Evolutionary conservation across 2,888 invertebrate species (phyloP), one percentile per base, ranked within the genome.

Genomic region (Vesta saturnalis): DNA sequence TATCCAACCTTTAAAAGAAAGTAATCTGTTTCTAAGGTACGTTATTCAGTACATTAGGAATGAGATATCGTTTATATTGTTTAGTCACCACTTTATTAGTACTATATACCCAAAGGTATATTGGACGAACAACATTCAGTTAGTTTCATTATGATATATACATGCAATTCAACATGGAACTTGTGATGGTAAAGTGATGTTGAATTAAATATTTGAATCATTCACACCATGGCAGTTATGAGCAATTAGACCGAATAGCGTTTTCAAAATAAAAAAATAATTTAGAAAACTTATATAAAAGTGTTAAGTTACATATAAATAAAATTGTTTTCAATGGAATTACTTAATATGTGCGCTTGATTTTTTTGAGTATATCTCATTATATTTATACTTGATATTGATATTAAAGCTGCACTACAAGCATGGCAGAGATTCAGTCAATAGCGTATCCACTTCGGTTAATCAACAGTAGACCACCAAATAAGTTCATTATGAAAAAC

Each of bases 71-170:
- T 58, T 55, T 43, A 62, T 14, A 55, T 30, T 39, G 18, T 19
- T 43, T 30, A 14, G 22, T 56, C 15, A 22, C 57, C 55, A 18
- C 54, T 63, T 46, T 60, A 68, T 64, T 52, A 64, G 80, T 82
- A 82, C 83, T 82, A 80, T 80, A 82, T 76, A 82, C 82, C 76
- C 81, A 80, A 74, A 78, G 76, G 76, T 75, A 80, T 79, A 79
- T 77, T 83, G 83, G 83, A 83, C 83, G 82, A 83, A 82, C 80
- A 83, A 83, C 81, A 82, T 82, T 81, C 81, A 82, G 79, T 79
- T 80, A 77, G 72, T 77, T 76, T 78, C 78, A 54, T 68, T 73
- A 69, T 73, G 70, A 73, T 77, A 73, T 75, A 75, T 76, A 76
- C 76, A 71, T 74, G 74, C 74, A 74, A 68, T 71, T 72, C 69